phyloP scores from a whole-genome alignment of 2,113 vertebrate species.

The Ascaphus truei region DNA sequence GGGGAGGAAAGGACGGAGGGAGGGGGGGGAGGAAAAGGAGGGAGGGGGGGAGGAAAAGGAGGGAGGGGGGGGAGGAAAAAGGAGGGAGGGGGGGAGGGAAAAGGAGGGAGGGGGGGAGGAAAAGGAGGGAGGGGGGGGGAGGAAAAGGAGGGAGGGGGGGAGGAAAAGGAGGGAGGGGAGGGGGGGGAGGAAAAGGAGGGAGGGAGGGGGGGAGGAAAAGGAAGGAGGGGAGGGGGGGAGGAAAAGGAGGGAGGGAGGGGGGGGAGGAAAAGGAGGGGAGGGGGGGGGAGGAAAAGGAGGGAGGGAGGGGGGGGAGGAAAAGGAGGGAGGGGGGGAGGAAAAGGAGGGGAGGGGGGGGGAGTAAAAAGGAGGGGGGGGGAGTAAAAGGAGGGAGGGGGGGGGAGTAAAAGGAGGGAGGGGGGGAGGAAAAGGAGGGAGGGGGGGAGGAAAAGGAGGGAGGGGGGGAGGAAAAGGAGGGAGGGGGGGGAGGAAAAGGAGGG shows the following conservation, averaged over 20 bases:
- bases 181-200: slow-evolving; percentile 36
- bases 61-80: neutral
- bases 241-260: neutral
- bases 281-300: neutral
- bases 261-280: neutral
- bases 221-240: fast-evolving
- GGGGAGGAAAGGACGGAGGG: neutral
- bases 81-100: too few species aligned
- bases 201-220: slow-evolving; percentile 17
- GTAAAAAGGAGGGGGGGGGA: too few species aligned
- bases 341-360: neutral
- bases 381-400: too few species aligned
- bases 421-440: neutral
- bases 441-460: neutral
- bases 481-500: neutral
- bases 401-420: neutral
- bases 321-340: too few species aligned
- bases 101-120: too few species aligned
- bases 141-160: neutral
- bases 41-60: fast-evolving
- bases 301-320: fast-evolving
- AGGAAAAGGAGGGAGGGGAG: neutral
- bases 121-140: too few species aligned
- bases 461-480: neutral
- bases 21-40: neutral